phyloP scores from a whole-genome alignment of 2,888 invertebrate species.

The Cyclophora punctaria region DNA sequence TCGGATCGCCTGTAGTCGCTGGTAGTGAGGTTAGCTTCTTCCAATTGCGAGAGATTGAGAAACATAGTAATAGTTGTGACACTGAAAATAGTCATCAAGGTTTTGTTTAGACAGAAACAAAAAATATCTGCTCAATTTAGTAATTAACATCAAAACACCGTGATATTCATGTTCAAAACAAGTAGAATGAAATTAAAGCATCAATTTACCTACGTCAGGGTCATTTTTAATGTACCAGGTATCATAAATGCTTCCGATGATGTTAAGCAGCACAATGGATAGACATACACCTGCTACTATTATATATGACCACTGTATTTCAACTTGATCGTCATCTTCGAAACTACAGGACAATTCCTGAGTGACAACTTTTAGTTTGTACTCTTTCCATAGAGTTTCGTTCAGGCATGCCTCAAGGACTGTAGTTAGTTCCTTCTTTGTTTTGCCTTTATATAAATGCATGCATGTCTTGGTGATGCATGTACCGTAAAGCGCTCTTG shows the following conservation, averaged over 20 bases:
- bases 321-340: slow-evolving; percentile 21
- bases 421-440: slow-evolving; percentile 24
- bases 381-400: slow-evolving; percentile 35
- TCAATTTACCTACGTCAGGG: too few relatives aligned
- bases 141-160: too few relatives aligned
- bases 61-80: slow-evolving; percentile 43
- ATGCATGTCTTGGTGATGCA: slow-evolving; percentile 45
- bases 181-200: too few relatives aligned
- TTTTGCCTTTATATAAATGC: slow-evolving; percentile 16
- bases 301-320: slow-evolving; percentile 35
- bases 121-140: too few relatives aligned
- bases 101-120: too few relatives aligned
- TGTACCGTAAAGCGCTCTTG: slow-evolving; percentile 49
- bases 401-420: slow-evolving; percentile 52
- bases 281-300: slow-evolving; percentile 28
- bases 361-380: slow-evolving; percentile 37
- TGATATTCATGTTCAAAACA: too few relatives aligned
- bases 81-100: slow-evolving; percentile 28
- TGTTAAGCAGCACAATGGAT: slow-evolving; percentile 36
- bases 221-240: not conserved
- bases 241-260: slow-evolving; percentile 48
- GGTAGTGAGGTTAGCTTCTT: slow-evolving; percentile 20
- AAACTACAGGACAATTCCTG: slow-evolving; percentile 41
- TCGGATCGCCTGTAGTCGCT: too few relatives aligned
- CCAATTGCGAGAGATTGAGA: slow-evolving; percentile 55